Percentiles rank a stretch among this genome's conserved stretches.
phyloP scores from a whole-genome alignment of 2,797 vertebrate genomes.

The Sebastes trivittatus region DNA sequence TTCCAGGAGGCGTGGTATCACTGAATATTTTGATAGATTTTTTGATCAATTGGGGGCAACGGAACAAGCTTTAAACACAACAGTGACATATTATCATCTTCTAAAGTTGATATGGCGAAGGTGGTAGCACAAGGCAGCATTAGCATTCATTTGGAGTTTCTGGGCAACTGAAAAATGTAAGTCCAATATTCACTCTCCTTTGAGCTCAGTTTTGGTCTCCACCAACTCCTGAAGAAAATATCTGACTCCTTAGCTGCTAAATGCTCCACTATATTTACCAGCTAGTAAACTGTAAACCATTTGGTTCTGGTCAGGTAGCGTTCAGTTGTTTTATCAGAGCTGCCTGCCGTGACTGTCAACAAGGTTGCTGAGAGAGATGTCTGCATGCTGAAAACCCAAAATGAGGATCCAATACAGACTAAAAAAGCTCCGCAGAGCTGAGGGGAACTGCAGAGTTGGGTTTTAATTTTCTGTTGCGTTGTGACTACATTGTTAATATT shows the following conservation, averaged over 20 bases:
- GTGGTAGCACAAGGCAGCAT: too few relatives aligned
- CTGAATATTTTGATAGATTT: neutral
- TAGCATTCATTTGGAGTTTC: too few relatives aligned
- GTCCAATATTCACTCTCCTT: neutral
- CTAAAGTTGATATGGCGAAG: too few relatives aligned
- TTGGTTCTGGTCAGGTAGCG: neutral
- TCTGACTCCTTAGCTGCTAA: neutral
- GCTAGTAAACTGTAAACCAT: neutral
- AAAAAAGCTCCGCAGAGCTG: neutral
- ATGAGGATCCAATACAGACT: neutral
- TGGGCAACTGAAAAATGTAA: too few relatives aligned
- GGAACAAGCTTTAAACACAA: neutral
- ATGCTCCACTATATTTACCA: neutral
- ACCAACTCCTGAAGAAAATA: neutral
- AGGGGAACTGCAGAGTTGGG: neutral
- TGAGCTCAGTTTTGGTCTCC: neutral
- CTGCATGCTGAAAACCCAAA: neutral
- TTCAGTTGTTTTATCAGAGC: neutral
- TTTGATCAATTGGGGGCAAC: neutral
- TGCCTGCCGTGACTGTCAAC: neutral
- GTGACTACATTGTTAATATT: neutral
- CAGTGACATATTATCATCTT: too few relatives aligned
- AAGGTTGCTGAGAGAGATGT: neutral
- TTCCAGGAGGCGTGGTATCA: neutral
- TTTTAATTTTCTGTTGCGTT: neutral